Base-by-base conservation (phyloP, 1,140 invertebrate genomes). In the Polypedilum pembai region DNA sequence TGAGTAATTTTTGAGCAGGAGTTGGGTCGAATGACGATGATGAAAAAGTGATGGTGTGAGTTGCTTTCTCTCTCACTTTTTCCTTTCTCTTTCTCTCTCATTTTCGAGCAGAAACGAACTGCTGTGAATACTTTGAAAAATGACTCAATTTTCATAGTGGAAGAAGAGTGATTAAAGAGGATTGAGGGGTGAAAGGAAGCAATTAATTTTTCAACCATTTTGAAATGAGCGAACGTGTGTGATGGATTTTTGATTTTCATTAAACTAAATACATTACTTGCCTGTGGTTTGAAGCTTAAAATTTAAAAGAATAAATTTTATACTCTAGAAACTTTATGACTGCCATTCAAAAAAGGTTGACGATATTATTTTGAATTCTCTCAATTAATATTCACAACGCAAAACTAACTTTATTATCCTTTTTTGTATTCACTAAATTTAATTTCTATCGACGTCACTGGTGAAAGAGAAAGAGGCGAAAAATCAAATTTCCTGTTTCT, bases 201-300 rank as follows among this genome's bases (percentile, higher is more conserved):
- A 56, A 56, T 56, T 56, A 56, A 56, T 56, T 56, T 56, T 56
- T 56, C 45, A 56, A 56, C 45, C 45, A 56, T 56, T 56, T 56
- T 56, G 12, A 15, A 56, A 56, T n/a, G 3, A 56, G 45, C 45
- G 12, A 56, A n/a, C 45, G 45, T 56, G 45, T 56, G 45, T 56
- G 45, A 56, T 56, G 12, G 45, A 56, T 56, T 56, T 56, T 56
- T 56, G 45, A 56, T 56, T 56, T 56, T 56, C 45, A 56, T 56
- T 56, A 56, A 56, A 56, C n/a, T 56, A 12, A 56, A 12, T 12
- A 15, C 15, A n/a, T 56, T 56, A n/a, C n/a, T n/a, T 15, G 7
- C 45, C n/a, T 33, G 24, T 12, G 45, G 45, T 56, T 56, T n/a
- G 15, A 15, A 56, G 45, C 45, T 56, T 56, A 56, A 15, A 56